Percentiles rank a stretch among this genome's conserved stretches.
These are phyloP conservation scores for Plemyria rubiginata DNA, from an alignment of 2,888 invertebrate genomes.

Conservation along the genomic window DNA sequence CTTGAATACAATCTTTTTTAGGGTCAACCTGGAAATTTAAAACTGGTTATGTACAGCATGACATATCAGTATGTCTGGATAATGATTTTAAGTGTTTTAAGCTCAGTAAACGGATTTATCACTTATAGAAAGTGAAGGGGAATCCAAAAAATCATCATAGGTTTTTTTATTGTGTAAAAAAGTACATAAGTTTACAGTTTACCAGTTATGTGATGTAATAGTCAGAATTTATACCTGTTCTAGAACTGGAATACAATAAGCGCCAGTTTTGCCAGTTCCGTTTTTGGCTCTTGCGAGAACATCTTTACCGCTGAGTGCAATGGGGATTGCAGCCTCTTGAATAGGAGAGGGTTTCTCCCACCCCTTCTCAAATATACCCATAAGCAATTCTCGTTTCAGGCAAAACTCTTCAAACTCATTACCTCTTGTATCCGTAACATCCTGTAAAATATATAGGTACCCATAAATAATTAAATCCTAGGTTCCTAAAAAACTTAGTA, in stretches of 20 bases:
- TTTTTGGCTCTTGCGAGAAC: constrained; percentile 99
- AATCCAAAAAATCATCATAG: constrained; percentile 80
- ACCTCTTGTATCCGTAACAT: constrained; percentile 99
- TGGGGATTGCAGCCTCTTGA: constrained; percentile 99
- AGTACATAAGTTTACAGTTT: too few species aligned
- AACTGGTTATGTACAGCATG: constrained; percentile 3
- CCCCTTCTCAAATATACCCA: constrained; percentile 99
- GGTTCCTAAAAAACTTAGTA: neutral
- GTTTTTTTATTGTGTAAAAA: neutral
- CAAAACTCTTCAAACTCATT: constrained; percentile 99
- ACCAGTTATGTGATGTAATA: too few species aligned
- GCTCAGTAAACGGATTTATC: constrained; percentile 55
- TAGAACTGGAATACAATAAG: constrained; percentile 99
- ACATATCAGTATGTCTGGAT: neutral
- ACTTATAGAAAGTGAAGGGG: constrained; percentile 83
- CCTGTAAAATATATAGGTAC: constrained; percentile 85
- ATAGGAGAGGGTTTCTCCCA: constrained; percentile 99
- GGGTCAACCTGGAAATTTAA: constrained; percentile 87
- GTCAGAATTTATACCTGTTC: constrained; percentile 87
- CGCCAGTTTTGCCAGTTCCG: constrained; percentile 99
- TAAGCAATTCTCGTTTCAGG: constrained; percentile 97
- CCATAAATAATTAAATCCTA: too few species aligned
- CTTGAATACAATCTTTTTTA: constrained; percentile 97
- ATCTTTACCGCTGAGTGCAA: constrained; percentile 98
- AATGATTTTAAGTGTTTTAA: neutral